Evolutionary conservation across 2,888 invertebrate genomes (phyloP).

Genomic region (Meteorus colon): DNA sequence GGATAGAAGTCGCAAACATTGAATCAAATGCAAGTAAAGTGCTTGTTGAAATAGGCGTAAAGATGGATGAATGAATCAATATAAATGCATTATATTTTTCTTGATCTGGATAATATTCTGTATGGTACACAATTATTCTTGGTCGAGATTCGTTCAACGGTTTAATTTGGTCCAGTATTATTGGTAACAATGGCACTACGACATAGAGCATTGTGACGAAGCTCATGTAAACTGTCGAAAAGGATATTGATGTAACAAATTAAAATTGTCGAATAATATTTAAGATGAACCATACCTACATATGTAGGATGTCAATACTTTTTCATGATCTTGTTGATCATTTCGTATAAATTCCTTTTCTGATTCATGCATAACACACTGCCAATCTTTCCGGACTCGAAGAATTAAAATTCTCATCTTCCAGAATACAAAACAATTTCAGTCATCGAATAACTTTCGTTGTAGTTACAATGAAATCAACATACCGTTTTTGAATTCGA

Average conservation of each 20-base stretch:
- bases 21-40: constrained; percentile 30
- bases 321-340: background rate
- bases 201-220: background rate
- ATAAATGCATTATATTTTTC: constrained; percentile 25
- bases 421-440: background rate
- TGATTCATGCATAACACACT: background rate
- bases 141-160: constrained; percentile 34
- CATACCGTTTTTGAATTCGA: constrained; percentile 8
- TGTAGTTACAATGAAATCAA: background rate
- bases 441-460: background rate
- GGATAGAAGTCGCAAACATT: constrained; percentile 22
- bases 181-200: constrained; percentile 13
- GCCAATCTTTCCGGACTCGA: constrained; percentile 22
- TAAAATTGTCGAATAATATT: background rate
- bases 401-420: constrained; percentile 20
- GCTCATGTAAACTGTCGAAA: constrained; percentile 8
- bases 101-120: constrained; percentile 34
- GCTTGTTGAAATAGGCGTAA: constrained; percentile 21
- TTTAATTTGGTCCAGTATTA: constrained; percentile 16
- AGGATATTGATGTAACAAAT: background rate
- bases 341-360: constrained; percentile 11
- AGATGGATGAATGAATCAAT: constrained; percentile 19
- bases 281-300: constrained; percentile 9
- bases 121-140: constrained; percentile 9
- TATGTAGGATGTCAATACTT: constrained; percentile 6